Conservation (phyloP, 2,797 vertebrate genomes). For the Brachyalestes nurse region DNA sequence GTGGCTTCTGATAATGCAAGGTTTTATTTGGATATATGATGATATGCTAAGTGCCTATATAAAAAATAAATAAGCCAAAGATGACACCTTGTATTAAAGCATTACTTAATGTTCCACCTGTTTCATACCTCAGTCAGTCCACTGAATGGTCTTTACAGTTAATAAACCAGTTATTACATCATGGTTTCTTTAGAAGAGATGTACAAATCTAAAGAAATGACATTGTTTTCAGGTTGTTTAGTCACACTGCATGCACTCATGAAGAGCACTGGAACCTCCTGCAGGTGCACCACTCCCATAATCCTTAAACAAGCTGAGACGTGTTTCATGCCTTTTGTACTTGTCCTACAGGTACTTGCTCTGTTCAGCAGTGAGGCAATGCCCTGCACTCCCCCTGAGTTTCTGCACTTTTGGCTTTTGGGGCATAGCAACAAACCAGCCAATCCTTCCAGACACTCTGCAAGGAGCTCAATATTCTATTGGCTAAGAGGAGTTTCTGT, state of each 20-base stretch:
- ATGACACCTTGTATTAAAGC: too few species aligned
- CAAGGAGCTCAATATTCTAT: constrained; percentile 25
- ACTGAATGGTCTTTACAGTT: too few species aligned
- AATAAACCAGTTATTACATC: too few species aligned
- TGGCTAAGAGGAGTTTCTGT: constrained; percentile 13
- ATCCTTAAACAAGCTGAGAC: constrained; percentile 39
- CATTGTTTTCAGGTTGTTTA: not conserved
- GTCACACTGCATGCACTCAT: not conserved
- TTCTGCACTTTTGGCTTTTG: constrained; percentile 35
- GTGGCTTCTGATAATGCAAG: too few species aligned
- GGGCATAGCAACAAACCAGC: constrained; percentile 49
- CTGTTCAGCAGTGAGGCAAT: constrained; percentile 32
- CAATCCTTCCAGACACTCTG: constrained; percentile 37
- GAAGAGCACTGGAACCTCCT: constrained; percentile 5
- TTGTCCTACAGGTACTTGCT: constrained; percentile 12
- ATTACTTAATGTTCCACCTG: too few species aligned
- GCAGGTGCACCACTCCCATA: constrained; percentile 37
- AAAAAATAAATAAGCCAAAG: too few species aligned
- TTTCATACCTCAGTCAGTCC: too few species aligned
- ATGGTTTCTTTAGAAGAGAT: not conserved
- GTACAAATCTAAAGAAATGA: not conserved
- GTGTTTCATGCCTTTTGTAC: constrained; percentile 32
- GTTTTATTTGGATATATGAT: too few species aligned
- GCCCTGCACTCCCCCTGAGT: not conserved
- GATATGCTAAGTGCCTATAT: too few species aligned